Evolutionary conservation across 2,888 invertebrate species (phyloP), one percentile per base, ranked within the genome.

Genomic region (Frankliniella fusca): DNA sequence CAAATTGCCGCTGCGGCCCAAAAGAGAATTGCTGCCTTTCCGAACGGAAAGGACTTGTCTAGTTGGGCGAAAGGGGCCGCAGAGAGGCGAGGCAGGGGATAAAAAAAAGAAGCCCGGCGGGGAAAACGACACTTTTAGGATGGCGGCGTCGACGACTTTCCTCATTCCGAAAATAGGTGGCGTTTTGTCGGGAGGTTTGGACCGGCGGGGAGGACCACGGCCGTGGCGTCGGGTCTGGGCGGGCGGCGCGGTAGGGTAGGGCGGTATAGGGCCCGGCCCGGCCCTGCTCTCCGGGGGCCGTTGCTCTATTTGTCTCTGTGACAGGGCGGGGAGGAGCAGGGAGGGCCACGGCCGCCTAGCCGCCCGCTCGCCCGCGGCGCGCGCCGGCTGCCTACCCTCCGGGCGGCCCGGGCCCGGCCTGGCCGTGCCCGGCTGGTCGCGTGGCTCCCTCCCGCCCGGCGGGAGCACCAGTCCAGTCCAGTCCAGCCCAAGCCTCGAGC

Each of bases 81-180:
- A 38, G 38, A 38, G 38, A 38, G 38, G 38, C 38, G 38, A 38
- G 70, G 70, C n/a, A 70, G 70, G 70, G 12, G 61, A 18, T 20
- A 18, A 18, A 61, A 61, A 61, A 76, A 70, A 70, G 23, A 23
- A 23, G 23, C 12, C 12, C 10, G 70, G 27, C 38, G 27, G 27
- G 70, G 70, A 76, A 76, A 76, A 76, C 27, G 70, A 76, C 70
- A 76, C 70, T 76, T 76, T 76, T 76, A 76, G 70, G 27, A 27
- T 15, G 54, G 54, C 54, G 54, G 18, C 20, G 54, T 20, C 20
- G 54, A 54, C 70, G 70, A 76, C 70, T 76, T 76, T 76, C 70
- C 27, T 76, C 38, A 38, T 38, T 38, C 38, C 38, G 38, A 38
- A 38, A 38, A 38, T 38, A 38, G 38, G 38, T 38, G 38, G 38